Percentiles rank a stretch among this genome's conserved stretches.
Evolutionary conservation across 2,888 invertebrate genomes (phyloP).

Genomic region (Cheilosia vernalis): DNA sequence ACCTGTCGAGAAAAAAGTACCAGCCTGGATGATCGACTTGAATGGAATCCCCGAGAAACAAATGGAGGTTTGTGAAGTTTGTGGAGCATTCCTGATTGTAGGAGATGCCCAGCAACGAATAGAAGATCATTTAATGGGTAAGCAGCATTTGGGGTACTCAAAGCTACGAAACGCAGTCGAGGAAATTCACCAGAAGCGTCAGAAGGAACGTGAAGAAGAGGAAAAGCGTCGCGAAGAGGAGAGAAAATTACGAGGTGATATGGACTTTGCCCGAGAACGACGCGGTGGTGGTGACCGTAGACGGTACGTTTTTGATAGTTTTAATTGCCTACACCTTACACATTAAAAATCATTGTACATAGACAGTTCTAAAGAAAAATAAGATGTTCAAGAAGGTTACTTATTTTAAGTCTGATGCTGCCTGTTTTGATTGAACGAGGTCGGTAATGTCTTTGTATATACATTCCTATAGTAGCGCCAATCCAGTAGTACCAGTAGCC

Average conservation of each 20-base stretch:
- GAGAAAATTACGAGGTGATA: slow-evolving; percentile 76
- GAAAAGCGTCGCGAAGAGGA: slow-evolving; percentile 81
- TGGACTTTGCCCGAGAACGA: slow-evolving; percentile 80
- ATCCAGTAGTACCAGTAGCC: no score
- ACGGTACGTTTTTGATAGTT: slow-evolving; percentile 27
- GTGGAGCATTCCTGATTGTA: slow-evolving; percentile 99
- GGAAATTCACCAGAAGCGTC: slow-evolving; percentile 86
- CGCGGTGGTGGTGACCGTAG: slow-evolving; percentile 73
- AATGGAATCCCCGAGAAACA: slow-evolving; percentile 97
- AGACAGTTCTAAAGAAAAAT: no score
- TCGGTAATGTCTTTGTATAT: no score
- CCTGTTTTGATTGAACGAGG: no score
- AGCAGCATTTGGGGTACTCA: slow-evolving; percentile 97
- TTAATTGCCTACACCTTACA: no score
- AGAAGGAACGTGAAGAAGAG: slow-evolving; percentile 86
- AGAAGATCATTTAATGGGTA: slow-evolving; percentile 98
- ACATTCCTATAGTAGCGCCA: no score
- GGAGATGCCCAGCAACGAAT: slow-evolving; percentile 99
- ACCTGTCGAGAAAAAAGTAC: slow-evolving; percentile 75
- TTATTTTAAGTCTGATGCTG: no score
- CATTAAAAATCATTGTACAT: no score
- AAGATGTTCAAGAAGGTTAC: no score
- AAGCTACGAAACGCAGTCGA: slow-evolving; percentile 88
- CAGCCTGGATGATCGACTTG: slow-evolving; percentile 89
- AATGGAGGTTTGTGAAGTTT: slow-evolving; percentile 99